Base-by-base conservation (phyloP, 2,113 vertebrate species). In the Malurus melanocephalus region DNA sequence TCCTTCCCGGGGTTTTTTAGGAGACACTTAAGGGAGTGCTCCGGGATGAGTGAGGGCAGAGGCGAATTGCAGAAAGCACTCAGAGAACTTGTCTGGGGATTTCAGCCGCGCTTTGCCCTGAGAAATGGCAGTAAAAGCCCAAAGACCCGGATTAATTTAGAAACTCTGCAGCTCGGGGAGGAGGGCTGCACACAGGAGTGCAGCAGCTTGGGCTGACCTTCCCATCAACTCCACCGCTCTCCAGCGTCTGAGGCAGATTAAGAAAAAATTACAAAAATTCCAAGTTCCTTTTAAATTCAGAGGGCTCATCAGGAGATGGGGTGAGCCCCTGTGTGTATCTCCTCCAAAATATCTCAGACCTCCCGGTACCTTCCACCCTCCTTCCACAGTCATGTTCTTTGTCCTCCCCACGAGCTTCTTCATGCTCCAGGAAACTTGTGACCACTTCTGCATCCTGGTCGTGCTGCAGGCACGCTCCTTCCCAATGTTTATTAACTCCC, bases 131-230 rank as follows among this genome's bases (percentile, higher is more conserved):
- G 14, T 67, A 69, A 90, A 81, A 85, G 69, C 51, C 51, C 85
- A n/a, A 92, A 92, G 68, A 91, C 52, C 56, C 71, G 55, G 83
- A 57, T 88, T 80, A 79, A 67, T 92, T 87, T 76, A 87, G 85
- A 28, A 79, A 23, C 79, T 22, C 38, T 73, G 59, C 72, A 80
- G 48, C 13, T 76, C 21, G 19, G 48, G 78, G 69, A 92, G 85
- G 48, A 57, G 51, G 30, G 56, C 32, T 80, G 48, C 56, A 30
- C 82, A 5, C 56, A 88, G 30, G 23, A 77, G 45, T 28, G 75
- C 52, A n/a, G 52, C 15, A 1, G 59, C 77, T 91, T 64, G 32
- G 80, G 40, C 55, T 92, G 93, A 62, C 90, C 92, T 82, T 85
- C 69, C 32, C 33, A 6, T 89, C 79, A 52, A 20, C 64, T 74